Evolutionary conservation across 2,888 invertebrate genomes (phyloP).

Genomic region (Hesperia comma): DNA sequence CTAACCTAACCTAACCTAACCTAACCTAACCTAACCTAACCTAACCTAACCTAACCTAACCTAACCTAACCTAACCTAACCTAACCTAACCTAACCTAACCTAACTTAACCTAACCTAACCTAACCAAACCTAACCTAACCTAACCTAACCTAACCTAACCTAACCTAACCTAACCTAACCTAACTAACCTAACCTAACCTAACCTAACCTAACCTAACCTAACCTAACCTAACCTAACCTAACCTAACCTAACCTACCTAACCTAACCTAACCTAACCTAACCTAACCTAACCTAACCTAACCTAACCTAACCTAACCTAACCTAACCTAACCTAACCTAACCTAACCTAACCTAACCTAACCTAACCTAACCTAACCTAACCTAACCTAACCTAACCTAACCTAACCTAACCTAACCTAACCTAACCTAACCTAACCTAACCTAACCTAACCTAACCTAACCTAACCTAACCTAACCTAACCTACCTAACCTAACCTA

Average conservation of each 20-base stretch:
- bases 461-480: too few species aligned
- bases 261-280: slow-evolving; percentile 37
- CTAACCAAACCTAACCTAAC: too few species aligned
- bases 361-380: too few species aligned
- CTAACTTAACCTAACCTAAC: slow-evolving; percentile 10
- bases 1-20: slow-evolving; percentile 49
- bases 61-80: slow-evolving; percentile 36
- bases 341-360: slow-evolving; percentile 12
- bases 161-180: too few species aligned
- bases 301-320: neutral
- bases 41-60: slow-evolving; percentile 41
- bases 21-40: slow-evolving; percentile 47
- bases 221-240: too few species aligned
- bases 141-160: slow-evolving; percentile 29
- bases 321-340: slow-evolving; percentile 16
- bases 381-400: neutral
- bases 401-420: too few species aligned
- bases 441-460: neutral
- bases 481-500: too few species aligned
- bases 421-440: too few species aligned
- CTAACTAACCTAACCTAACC: slow-evolving; percentile 37
- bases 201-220: too few species aligned
- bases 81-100: slow-evolving; percentile 39
- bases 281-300: slow-evolving; percentile 40
- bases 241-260: slow-evolving; percentile 39